Evolutionary conservation across 2,797 vertebrate genomes (phyloP).

Genomic region (Xiphorhynchus erythropygius): DNA sequence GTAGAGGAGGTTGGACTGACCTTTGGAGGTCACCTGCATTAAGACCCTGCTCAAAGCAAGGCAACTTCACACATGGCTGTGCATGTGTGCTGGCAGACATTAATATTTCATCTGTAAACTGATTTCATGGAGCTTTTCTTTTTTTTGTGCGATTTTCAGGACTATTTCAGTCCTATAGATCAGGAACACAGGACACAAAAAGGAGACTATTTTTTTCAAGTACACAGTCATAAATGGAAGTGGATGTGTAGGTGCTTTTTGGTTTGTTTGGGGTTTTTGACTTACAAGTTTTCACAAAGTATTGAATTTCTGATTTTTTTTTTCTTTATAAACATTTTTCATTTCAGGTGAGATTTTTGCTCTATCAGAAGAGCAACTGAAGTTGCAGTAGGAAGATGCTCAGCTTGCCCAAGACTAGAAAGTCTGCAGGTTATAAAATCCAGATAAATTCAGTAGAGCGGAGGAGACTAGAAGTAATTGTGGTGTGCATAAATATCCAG

Average conservation of each 20-base stretch:
- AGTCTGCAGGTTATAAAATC: neutral
- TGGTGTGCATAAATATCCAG: fast-evolving
- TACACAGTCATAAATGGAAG: neutral
- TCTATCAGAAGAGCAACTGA: constrained; percentile 63
- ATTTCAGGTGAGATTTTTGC: constrained; percentile 57
- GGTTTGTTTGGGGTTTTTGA: neutral
- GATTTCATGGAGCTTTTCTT: neutral
- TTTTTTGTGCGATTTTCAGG: neutral
- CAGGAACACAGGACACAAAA: neutral
- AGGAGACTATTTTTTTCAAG: neutral
- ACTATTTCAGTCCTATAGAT: neutral
- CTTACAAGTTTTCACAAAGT: neutral
- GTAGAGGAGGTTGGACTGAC: neutral
- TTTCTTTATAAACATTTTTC: constrained; percentile 11
- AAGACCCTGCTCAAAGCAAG: neutral
- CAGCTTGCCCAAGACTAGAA: neutral
- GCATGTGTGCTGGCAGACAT: fast-evolving
- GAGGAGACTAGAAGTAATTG: neutral
- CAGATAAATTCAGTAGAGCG: neutral
- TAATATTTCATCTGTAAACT: neutral
- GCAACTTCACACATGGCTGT: neutral
- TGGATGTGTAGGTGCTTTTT: neutral
- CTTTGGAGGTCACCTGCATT: neutral
- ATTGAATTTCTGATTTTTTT: neutral
- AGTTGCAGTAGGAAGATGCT: neutral